Percentiles rank a stretch among this genome's conserved stretches.
Evolutionary conservation across 2,113 vertebrate species (phyloP).

Genomic region (Labeo rohita): DNA sequence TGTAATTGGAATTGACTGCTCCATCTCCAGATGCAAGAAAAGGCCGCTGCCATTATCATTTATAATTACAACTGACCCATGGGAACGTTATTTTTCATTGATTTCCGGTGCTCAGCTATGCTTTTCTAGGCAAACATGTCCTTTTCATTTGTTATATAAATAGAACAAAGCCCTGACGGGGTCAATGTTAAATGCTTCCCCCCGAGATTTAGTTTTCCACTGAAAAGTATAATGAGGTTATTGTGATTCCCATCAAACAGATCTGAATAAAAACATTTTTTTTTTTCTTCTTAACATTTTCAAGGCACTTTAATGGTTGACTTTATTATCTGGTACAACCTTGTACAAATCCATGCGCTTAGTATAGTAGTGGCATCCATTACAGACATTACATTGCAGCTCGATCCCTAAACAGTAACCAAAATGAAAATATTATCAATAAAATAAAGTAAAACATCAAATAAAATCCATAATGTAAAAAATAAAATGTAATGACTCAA

Average conservation of each 20-base stretch:
- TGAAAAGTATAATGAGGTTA: conserved; percentile 19
- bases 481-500: too few species aligned
- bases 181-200: conserved; percentile 29
- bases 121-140: conserved; percentile 38
- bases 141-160: conserved; percentile 43
- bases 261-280: background rate
- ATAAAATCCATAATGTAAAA: too few species aligned
- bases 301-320: background rate
- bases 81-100: conserved; percentile 49
- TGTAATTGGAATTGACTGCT: conserved; percentile 72
- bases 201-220: background rate
- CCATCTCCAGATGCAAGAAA: conserved; percentile 61
- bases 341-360: background rate
- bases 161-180: conserved; percentile 13
- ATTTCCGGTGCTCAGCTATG: conserved; percentile 43
- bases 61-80: conserved; percentile 61
- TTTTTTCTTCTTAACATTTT: background rate
- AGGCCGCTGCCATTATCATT: conserved; percentile 51
- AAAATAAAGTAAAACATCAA: background rate
- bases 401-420: too few species aligned
- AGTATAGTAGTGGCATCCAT: background rate
- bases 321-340: background rate
- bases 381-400: background rate
- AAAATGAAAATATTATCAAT: too few species aligned
- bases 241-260: background rate